phyloP scores from a whole-genome alignment of 2,113 vertebrate genomes.

The Ictidomys tridecemlineatus region DNA sequence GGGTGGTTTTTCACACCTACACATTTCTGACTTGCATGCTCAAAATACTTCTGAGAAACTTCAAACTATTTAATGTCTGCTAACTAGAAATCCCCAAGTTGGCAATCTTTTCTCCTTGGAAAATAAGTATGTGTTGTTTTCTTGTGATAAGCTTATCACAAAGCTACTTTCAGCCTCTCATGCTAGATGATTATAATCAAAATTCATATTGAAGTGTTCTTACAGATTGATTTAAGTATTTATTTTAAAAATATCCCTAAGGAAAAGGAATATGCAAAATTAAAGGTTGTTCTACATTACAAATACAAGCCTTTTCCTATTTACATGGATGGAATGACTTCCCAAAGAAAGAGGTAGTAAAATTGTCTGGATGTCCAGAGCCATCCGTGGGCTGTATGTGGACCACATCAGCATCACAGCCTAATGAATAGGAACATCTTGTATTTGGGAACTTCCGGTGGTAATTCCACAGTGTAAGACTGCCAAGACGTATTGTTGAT shows the following conservation, averaged over 20 bases:
- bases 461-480: no score
- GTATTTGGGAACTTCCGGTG: no score
- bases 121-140: background rate
- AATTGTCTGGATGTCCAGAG: background rate
- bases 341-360: background rate
- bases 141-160: background rate
- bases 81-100: background rate
- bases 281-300: background rate
- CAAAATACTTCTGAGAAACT: slow-evolving; percentile 29
- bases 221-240: slow-evolving; percentile 28
- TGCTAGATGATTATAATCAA: background rate
- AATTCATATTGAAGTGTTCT: background rate
- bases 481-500: no score
- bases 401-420: no score
- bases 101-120: background rate
- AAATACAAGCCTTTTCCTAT: background rate
- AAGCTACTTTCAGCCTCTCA: background rate
- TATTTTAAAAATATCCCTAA: background rate
- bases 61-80: slow-evolving; percentile 34
- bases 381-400: no score
- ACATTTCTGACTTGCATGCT: slow-evolving; percentile 59
- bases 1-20: background rate
- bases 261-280: background rate
- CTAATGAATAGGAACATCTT: no score
- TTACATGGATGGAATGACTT: background rate